Percentiles rank a stretch among this genome's conserved stretches.
Evolutionary conservation across 2,888 invertebrate species (phyloP).

Genomic region (Xanthostigma xanthostigma): DNA sequence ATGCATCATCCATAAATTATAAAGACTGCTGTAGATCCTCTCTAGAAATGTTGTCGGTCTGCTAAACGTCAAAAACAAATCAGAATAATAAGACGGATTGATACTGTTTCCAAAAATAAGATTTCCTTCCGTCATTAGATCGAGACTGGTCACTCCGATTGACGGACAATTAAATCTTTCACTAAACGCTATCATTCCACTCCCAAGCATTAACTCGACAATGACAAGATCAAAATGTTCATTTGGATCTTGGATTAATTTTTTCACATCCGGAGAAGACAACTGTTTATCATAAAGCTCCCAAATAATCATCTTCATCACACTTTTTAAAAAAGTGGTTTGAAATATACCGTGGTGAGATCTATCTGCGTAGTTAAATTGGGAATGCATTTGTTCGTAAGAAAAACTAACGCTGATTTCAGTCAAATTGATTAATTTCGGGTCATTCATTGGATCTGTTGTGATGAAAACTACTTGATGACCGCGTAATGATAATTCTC

Average conservation of each 20-base stretch:
- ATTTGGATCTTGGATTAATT: conserved; percentile 1
- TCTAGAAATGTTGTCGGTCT: neutral
- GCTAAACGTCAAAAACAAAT: conserved; percentile 1
- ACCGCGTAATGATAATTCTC: conserved; percentile 28
- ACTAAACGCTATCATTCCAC: conserved; percentile 10
- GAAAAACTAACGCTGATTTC: conserved; percentile 21
- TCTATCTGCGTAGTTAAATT: no score
- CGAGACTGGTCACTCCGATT: conserved; percentile 13
- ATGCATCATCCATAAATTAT: conserved; percentile 4
- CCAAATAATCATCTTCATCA: no score
- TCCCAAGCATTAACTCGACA: conserved; percentile 14
- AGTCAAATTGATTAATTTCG: conserved; percentile 21
- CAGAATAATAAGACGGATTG: conserved; percentile 10
- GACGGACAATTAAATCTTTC: conserved; percentile 18
- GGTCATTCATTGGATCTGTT: conserved; percentile 22
- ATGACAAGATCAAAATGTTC: conserved; percentile 20
- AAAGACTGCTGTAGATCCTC: neutral
- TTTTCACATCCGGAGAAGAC: conserved; percentile 7
- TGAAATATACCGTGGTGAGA: no score
- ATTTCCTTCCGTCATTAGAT: conserved; percentile 3
- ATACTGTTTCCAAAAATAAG: conserved; percentile 13
- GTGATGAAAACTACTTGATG: conserved; percentile 31
- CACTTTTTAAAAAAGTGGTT: no score
- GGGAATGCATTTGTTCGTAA: no score
- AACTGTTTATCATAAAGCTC: conserved; percentile 9